phyloP scores from a whole-genome alignment of 2,113 vertebrate genomes.

The Cyprinodon tularosa region DNA sequence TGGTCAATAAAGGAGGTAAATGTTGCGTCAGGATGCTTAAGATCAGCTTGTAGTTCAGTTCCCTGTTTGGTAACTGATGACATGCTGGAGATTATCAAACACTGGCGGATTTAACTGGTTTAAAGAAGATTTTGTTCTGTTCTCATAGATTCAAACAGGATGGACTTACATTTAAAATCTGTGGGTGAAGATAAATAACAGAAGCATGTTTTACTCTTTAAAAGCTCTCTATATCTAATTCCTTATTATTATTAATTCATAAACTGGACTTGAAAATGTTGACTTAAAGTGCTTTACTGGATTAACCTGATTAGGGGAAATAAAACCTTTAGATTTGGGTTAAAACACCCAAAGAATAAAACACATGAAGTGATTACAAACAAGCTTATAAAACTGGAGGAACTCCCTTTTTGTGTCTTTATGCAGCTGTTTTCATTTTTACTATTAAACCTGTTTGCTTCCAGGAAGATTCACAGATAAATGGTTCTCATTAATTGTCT shows the following conservation, averaged over 20 bases:
- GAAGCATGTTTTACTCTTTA: background rate
- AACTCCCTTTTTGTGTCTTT: background rate
- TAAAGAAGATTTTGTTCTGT: background rate
- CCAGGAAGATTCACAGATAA: background rate
- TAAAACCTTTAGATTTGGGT: background rate
- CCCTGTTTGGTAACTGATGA: too few species aligned
- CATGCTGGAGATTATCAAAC: too few species aligned
- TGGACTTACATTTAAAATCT: background rate
- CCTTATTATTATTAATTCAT: background rate
- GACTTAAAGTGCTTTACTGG: background rate
- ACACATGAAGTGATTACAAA: too few species aligned
- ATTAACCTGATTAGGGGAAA: background rate
- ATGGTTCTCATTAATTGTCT: too few species aligned
- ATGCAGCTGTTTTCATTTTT: background rate
- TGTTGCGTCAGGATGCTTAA: too few species aligned
- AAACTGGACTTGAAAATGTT: too few species aligned
- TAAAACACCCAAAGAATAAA: background rate
- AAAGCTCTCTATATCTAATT: background rate
- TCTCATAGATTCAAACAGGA: background rate
- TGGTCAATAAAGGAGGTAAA: too few species aligned
- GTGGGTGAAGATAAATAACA: background rate
- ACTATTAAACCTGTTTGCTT: background rate
- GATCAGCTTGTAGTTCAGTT: too few species aligned
- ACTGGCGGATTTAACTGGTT: background rate
- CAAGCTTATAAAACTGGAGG: background rate